Conservation (phyloP, 1,140 invertebrate genomes). For the Potamilus streckersoni region DNA sequence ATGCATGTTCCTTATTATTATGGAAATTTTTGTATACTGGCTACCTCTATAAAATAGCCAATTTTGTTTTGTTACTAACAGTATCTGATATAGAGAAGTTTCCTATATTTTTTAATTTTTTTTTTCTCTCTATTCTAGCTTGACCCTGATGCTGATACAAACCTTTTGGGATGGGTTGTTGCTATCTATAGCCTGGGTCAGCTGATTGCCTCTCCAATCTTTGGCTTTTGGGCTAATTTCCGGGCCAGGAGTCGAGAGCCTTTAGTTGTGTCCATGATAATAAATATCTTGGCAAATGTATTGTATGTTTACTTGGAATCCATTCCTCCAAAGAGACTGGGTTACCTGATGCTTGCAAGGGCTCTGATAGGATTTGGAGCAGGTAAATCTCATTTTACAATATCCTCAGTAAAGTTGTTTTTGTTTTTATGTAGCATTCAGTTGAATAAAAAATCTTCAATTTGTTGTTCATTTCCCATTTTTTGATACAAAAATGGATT, state of each 20-base stretch:
- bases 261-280: constrained; percentile 76
- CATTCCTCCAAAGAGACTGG: constrained; percentile 73
- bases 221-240: constrained; percentile 87
- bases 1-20: too few relatives aligned
- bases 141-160: constrained; percentile 81
- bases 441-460: too few relatives aligned
- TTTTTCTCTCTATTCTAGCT: constrained; percentile 75
- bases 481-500: too few relatives aligned
- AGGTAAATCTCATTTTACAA: constrained; percentile 71
- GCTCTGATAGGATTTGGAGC: constrained; percentile 89
- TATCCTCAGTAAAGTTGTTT: too few relatives aligned
- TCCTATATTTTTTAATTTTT: not conserved
- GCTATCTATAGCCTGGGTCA: constrained; percentile 90
- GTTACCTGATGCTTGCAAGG: constrained; percentile 81
- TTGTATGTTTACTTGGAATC: constrained; percentile 84
- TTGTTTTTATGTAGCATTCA: too few relatives aligned
- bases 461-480: too few relatives aligned
- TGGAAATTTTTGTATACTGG: too few relatives aligned
- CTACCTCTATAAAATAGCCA: too few relatives aligned
- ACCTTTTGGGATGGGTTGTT: constrained; percentile 86
- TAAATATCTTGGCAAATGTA: constrained; percentile 82
- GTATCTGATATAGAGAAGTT: too few relatives aligned
- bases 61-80: too few relatives aligned
- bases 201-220: constrained; percentile 86
- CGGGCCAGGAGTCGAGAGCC: constrained; percentile 79